These are phyloP conservation scores for Aptenodytes patagonicus DNA, from an alignment of 2,113 vertebrate species.

Conservation along the genomic window DNA sequence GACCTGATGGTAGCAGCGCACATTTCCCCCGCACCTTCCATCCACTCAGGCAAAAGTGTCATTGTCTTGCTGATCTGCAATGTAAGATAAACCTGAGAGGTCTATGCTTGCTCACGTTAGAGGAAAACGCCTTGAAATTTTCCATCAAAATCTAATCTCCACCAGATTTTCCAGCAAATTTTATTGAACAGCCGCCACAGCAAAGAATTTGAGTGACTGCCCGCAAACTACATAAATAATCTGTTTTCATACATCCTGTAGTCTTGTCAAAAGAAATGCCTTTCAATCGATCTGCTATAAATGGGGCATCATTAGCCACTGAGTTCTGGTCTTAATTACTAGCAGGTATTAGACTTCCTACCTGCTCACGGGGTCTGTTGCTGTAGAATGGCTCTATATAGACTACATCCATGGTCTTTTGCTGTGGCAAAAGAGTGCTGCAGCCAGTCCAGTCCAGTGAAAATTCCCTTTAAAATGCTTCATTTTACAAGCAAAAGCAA, in stretches of 20 bases:
- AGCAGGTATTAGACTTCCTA: neutral
- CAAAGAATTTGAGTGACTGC: neutral
- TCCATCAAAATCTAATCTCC: neutral
- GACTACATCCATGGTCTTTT: neutral
- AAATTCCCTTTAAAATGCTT: neutral
- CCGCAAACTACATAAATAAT: neutral
- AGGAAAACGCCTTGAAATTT: neutral
- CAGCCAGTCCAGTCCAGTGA: neutral
- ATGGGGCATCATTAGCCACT: neutral
- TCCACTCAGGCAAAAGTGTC: neutral
- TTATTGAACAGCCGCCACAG: neutral
- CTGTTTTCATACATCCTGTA: neutral
- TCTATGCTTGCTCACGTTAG: neutral
- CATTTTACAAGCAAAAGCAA: neutral
- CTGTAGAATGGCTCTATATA: rapidly evolving
- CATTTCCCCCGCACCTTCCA: neutral
- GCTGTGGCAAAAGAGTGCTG: neutral
- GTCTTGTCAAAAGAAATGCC: neutral
- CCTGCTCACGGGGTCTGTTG: neutral
- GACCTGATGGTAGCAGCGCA: neutral
- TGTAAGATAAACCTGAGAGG: neutral
- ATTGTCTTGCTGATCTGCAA: neutral
- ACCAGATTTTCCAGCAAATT: neutral
- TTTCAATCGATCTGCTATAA: neutral
- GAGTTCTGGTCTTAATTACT: neutral